Evolutionary conservation across 2,888 invertebrate genomes (phyloP), one percentile per base, ranked within the genome.

Genomic region (Galerucella calmariensis): DNA sequence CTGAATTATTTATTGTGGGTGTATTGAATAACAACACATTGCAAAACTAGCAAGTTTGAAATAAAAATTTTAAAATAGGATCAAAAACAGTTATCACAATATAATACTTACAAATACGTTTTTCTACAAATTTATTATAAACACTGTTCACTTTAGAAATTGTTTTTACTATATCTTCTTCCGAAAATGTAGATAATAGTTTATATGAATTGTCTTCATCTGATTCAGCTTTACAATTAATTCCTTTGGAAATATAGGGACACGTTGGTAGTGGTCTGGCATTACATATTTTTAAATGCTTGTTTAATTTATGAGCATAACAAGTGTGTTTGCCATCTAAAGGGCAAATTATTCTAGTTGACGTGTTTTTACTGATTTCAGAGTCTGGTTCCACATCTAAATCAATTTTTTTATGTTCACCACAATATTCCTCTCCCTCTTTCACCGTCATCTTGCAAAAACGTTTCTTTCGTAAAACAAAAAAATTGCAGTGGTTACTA

Each of bases 361-460:
- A 86, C 70, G 78, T 11, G 78, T 77, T 78, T 48, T 73, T 75
- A 12, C 44, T 68, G 27, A 35, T 58, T 20, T 67, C 76, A 72
- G 53, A 66, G 78, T 51, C 82, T 77, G 1, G 86, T 90, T 76
- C 90, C 88, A 12, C 14, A 70, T 71, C 53, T 27, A 62, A 58
- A 12, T 58, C 51, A 67, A 78, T 73, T 69, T 78, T 78, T 72
- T 83, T 83, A 84, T 94, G 95, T 83, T 94, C 94, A 0, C 93
- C 94, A 83, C 95, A 95, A 84, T 90, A 95, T 75, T 90, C 87
- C 24, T 90, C 90, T 0, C 92, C 93, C n/a, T 90, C 88, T 77
- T 91, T 91, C 6, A 93, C 91, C 0, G 92, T 90, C 94, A 95
- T 94, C 79, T 93, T 92, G 83, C 95, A 95, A 77, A 90, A 90